A percentile compares a stretch with the other conserved stretches of the same genome.
phyloP scores from a whole-genome alignment of 2,113 vertebrate genomes.

The Nettapus auritus region DNA sequence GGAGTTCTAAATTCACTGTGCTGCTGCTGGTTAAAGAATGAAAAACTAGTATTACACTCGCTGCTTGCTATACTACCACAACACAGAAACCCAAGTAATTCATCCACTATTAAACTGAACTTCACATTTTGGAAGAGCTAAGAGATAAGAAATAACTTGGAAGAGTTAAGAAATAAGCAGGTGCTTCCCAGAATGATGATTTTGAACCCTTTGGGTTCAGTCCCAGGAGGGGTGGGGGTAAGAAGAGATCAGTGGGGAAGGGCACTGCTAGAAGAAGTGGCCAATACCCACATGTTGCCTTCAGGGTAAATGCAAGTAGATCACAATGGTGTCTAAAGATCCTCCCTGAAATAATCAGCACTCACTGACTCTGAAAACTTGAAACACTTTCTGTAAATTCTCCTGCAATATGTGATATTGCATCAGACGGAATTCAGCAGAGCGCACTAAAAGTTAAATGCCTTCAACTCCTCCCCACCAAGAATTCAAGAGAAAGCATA shows the following conservation, averaged over 20 bases:
- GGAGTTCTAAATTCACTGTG: not conserved
- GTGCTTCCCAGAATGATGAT: not conserved
- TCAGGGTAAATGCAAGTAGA: not conserved
- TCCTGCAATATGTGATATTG: not conserved
- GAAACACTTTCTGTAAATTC: not conserved
- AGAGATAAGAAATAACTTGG: too few relatives aligned
- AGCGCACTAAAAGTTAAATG: not conserved
- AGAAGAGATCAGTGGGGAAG: not conserved
- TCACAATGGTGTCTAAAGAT: not conserved
- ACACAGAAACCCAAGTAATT: not conserved
- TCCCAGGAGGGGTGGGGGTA: not conserved
- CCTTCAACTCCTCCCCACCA: not conserved
- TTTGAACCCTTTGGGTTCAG: not conserved
- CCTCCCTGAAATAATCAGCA: not conserved
- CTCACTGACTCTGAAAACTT: not conserved
- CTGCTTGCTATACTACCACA: not conserved
- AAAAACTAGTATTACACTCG: not conserved
- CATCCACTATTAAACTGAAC: not conserved
- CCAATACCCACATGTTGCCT: not conserved
- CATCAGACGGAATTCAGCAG: not conserved
- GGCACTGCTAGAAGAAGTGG: not conserved
- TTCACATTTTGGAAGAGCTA: not conserved
- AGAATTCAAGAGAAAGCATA: not conserved
- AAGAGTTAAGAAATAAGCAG: not conserved
- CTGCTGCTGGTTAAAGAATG: not conserved